These are phyloP conservation scores for Salvator merianae DNA, from an alignment of 2,113 vertebrate genomes.

Conservation along the genomic window DNA sequence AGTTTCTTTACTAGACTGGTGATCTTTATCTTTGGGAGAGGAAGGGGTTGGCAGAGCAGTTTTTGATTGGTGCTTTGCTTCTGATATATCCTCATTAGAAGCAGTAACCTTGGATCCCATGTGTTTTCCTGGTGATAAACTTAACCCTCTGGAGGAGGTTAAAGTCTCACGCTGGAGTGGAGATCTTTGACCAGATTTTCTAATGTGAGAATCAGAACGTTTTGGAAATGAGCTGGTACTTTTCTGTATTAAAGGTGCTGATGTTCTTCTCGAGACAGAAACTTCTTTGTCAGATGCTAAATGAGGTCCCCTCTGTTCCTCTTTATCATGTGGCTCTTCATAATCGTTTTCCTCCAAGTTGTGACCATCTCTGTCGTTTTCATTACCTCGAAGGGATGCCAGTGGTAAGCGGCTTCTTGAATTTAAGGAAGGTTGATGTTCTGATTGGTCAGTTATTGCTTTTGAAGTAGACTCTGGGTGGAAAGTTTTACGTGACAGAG, in stretches of 20 bases:
- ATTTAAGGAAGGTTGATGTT: constrained; percentile 38
- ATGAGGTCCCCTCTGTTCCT: background rate
- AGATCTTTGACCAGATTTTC: background rate
- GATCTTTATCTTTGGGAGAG: constrained; percentile 49
- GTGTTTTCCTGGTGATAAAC: constrained; percentile 23
- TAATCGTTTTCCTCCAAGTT: constrained; percentile 21
- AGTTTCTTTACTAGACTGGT: constrained; percentile 28
- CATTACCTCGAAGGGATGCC: constrained; percentile 21
- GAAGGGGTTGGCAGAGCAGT: constrained; percentile 40
- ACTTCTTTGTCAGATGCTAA: constrained; percentile 47
- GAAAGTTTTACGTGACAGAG: constrained; percentile 38
- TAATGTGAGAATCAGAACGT: constrained; percentile 41
- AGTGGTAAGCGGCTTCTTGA: constrained; percentile 49
- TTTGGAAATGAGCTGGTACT: constrained; percentile 55
- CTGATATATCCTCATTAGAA: background rate
- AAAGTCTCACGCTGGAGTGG: constrained; percentile 2
- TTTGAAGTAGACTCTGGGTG: constrained; percentile 32
- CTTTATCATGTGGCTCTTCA: background rate
- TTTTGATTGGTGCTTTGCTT: constrained; percentile 33
- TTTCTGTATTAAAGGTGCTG: constrained; percentile 59
- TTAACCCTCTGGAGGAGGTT: constrained; percentile 18
- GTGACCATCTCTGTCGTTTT: constrained; percentile 40
- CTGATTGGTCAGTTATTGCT: constrained; percentile 28
- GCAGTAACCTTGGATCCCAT: background rate
- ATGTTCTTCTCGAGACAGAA: constrained; percentile 45